Percentiles rank a stretch among this genome's conserved stretches.
These are phyloP conservation scores for Empis stercorea DNA, from an alignment of 2,888 invertebrate genomes.

Conservation along the genomic window DNA sequence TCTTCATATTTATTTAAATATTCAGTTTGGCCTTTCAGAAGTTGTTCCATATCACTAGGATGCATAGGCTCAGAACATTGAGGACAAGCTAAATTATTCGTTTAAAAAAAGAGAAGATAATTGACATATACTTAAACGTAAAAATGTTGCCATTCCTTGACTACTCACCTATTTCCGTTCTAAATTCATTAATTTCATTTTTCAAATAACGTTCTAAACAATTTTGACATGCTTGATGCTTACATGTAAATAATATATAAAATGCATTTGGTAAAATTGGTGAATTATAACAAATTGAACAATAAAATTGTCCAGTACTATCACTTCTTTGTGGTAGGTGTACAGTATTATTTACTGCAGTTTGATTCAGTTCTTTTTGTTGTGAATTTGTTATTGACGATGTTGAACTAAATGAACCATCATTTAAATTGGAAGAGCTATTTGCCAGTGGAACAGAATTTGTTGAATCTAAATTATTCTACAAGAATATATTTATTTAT, in stretches of 20 bases:
- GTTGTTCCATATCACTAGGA: conserved; percentile 57
- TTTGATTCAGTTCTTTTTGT: not conserved
- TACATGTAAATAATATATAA: conserved; percentile 52
- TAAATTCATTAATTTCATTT: conserved; percentile 87
- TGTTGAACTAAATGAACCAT: not conserved
- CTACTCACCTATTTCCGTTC: conserved; percentile 54
- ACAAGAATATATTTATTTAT: not conserved
- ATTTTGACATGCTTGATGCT: conserved; percentile 75
- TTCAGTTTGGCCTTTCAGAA: conserved; percentile 35
- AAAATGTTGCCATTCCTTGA: too few species aligned
- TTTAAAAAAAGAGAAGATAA: too few species aligned
- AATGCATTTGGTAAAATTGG: conserved; percentile 17
- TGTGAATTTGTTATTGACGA: not conserved
- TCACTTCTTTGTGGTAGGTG: not conserved
- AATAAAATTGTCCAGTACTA: conserved; percentile 12
- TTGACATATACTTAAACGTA: too few species aligned
- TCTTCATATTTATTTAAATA: conserved; percentile 87
- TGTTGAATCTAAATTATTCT: not conserved
- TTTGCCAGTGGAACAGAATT: not conserved
- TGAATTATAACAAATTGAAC: conserved; percentile 23
- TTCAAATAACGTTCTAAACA: conserved; percentile 82
- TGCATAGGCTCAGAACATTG: conserved; percentile 89
- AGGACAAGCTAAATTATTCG: conserved; percentile 54
- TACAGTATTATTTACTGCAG: too few species aligned
- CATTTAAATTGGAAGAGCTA: not conserved